Base-by-base conservation (phyloP, 2,888 invertebrate genomes). In the Alsophila aescularia region DNA sequence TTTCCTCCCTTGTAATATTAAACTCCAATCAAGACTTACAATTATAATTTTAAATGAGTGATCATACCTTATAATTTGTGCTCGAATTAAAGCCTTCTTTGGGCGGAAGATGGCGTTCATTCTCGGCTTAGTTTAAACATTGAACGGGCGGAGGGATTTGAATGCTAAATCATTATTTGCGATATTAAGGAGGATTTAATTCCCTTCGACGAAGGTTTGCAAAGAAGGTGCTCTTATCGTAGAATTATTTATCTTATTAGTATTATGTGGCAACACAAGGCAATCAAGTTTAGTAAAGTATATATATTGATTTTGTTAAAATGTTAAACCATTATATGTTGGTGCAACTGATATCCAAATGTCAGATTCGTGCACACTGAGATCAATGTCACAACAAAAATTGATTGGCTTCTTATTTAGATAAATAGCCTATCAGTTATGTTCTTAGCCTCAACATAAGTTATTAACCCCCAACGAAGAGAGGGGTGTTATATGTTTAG, bases 101-200 rank as follows among this genome's bases (percentile, higher is more conserved):
- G 21, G 32, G 41, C 21, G 14, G 41, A 36, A 56, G 41, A 56
- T 56, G 50, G 45, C 40, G 50, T 12, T 56, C 31, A 51, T 36
- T 44, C 55, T 32, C 15, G 35, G 55, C 55, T 50, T 55, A 50
- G 31, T 35, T 39, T 44, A 35, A 51, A 56, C 45, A 56, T 56
- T 45, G 40, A 50, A 35, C 29, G 4, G 29, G 12, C 21, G 21
- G 34, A 2, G 29, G 55, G 44, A 35, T 44, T 55, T 50, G 13
- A 45, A 55, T 45, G 37, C 15, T 39, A 35, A 45, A 51, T 51
- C 18, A 51, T n/a, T n/a, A n/a, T 55, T 31, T 21, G 34, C 24
- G 6, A 36, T 37, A 36, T 42, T 35, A 24, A 24, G 18, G 18
- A 8, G 10, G 3, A 29, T 3, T 32, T 48, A 32, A 48, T 48